Base-by-base conservation (phyloP, 1,140 invertebrate genomes). In the Argopecten irradians region DNA sequence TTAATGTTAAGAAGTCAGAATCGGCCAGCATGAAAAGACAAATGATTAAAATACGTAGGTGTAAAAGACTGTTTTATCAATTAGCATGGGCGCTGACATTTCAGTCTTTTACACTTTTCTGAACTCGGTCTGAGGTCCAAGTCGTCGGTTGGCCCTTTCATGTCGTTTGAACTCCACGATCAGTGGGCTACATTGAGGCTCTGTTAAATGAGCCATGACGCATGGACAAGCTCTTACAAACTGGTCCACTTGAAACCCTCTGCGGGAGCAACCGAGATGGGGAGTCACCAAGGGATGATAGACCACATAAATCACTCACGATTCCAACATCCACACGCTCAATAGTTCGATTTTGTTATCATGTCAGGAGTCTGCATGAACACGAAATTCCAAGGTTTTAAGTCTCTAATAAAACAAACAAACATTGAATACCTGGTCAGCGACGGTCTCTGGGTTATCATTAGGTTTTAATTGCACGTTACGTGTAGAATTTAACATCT, bases 401-500 rank as follows among this genome's bases (percentile, higher is more conserved):
- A 71, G 55, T 71, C 55, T 71, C 55, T 71, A 71, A 71, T 71
- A 71, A 71, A 71, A 71, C 55, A 71, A 71, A 71, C 55, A 71
- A 71, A 71, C 55, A n/a, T 11, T 71, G 22, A 71, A 71, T 71
- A 71, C 55, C 55, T 71, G 55, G 55, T 71, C 43, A 46, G n/a
- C n/a, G 55, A 1, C 0, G 55, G 16, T 1, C 8, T 71, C 55
- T 71, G n/a, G 16, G 55, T 71, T 71, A 71, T 71, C 5, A 71
- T 71, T 71, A 28, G 55, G 28, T n/a, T 71, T 71, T 71, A 28
- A 71, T 71, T 28, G 55, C n/a, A 8, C 8, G 55, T 71, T 71
- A 71, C 55, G 55, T 71, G 55, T n/a, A 28, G 22, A 0, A 71
- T 22, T 28, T 71, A 16, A 22, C 8, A 16, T 71, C 55, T 8